Evolutionary conservation across 2,113 vertebrate genomes (phyloP).

Genomic region (Conger conger): DNA sequence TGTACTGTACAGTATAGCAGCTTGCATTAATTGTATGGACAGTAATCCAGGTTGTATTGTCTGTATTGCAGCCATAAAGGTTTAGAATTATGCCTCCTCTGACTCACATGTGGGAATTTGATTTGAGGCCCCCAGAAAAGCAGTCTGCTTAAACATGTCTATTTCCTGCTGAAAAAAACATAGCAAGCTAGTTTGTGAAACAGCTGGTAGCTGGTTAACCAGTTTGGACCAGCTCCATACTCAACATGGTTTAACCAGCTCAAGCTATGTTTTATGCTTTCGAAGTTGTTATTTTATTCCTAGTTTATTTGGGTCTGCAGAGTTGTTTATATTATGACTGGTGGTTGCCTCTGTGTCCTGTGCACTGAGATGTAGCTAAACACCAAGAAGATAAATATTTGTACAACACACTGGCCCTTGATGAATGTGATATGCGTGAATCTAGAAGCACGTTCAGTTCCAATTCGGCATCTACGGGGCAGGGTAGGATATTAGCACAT

Average conservation of each 20-base stretch:
- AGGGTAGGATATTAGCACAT: constrained; percentile 13
- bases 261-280: too few species aligned
- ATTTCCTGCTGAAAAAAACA: too few species aligned
- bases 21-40: not conserved
- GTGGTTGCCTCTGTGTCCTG: not conserved
- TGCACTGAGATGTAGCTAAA: constrained; percentile 37
- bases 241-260: too few species aligned
- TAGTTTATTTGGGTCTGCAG: not conserved
- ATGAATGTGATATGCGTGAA: not conserved
- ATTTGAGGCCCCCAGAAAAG: constrained; percentile 34
- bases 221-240: too few species aligned
- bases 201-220: too few species aligned
- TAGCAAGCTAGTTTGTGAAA: too few species aligned
- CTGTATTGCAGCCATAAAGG: constrained; percentile 46
- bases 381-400: constrained; percentile 21
- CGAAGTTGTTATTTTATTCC: not conserved
- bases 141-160: constrained; percentile 34
- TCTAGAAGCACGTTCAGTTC: not conserved
- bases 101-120: constrained; percentile 36
- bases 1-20: too few species aligned
- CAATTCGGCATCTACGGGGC: not conserved
- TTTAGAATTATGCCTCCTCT: constrained; percentile 40
- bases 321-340: not conserved
- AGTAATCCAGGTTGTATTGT: constrained; percentile 32
- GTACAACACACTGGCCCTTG: not conserved